Conservation (phyloP, 2,797 vertebrate genomes). For the Chelon labrosus region DNA sequence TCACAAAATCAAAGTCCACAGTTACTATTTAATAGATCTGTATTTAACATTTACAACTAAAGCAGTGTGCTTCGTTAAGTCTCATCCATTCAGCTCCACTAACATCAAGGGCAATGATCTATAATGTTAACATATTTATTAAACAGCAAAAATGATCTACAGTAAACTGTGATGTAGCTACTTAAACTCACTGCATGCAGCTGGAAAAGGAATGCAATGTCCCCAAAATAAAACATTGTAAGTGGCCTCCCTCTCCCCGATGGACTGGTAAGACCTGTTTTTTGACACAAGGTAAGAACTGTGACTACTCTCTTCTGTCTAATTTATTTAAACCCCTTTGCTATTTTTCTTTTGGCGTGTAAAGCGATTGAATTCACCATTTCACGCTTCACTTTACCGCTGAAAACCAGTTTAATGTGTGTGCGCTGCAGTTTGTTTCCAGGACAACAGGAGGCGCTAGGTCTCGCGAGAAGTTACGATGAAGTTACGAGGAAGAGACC, state of each 20-base stretch:
- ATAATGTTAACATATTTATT: neutral
- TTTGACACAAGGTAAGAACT: neutral
- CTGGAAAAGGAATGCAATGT: too few species aligned
- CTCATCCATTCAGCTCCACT: too few species aligned
- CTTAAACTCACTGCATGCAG: too few species aligned
- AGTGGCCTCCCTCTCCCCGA: neutral
- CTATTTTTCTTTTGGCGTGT: neutral
- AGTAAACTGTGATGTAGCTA: neutral
- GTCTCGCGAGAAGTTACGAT: fast-evolving
- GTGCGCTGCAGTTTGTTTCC: neutral
- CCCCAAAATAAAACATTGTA: too few species aligned
- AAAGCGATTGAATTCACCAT: neutral
- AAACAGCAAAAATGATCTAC: neutral
- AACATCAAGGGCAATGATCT: too few species aligned
- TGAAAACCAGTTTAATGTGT: too few species aligned
- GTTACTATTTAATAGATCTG: too few species aligned
- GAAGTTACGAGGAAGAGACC: slow-evolving; percentile 49
- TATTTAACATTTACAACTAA: too few species aligned
- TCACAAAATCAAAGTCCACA: too few species aligned
- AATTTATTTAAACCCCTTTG: neutral
- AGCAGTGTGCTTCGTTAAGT: too few species aligned
- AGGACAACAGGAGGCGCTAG: slow-evolving; percentile 53
- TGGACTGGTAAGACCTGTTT: too few species aligned
- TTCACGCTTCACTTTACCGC: neutral
- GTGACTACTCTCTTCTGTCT: neutral